Evolutionary conservation across 2,113 vertebrate genomes (phyloP), one percentile per base, ranked within the genome.

Genomic region (Otocyon megalotis): DNA sequence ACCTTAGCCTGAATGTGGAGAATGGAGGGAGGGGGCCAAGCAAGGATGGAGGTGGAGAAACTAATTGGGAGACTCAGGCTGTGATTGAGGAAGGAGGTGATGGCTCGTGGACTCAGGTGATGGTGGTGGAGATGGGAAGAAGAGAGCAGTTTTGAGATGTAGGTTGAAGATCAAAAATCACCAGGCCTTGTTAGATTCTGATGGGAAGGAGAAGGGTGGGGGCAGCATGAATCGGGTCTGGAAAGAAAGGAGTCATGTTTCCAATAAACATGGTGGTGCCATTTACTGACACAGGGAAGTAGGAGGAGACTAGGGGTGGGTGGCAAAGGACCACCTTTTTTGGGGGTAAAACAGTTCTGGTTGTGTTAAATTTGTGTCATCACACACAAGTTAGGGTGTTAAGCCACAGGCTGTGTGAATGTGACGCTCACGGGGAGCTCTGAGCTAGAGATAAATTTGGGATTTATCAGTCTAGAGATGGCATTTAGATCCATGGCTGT

Each of bases 141-240:
- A 91, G 65, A 84, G 16, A n/a, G 54, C 30, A 96, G 95, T 77
- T 37, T 10, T 86, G 60, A 71, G 32, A 58, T 53, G 71, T 0
- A 62, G 54, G 26, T 82, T 67, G 60, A 79, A 80, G 65, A 58
- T 48, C 53, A 91, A 93, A 93, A 84, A 19, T 62, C 63, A 67
- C n/a, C 63, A 94, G 67, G 60, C 89, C 28, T 93, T 35, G 12
- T 2, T 96, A 81, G n/a, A 94, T 93, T 93, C 67, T 67, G 58
- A 88, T 20, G 79, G 56, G n/a, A 97, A 69, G 22, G 19, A 16
- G 30, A 35, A 12, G n/a, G n/a, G 11, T 13, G 1, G n/a, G 32
- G n/a, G 1, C 1, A 65, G 19, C 20, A 7, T 43, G 53, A 28
- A 54, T 76, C 83, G 12, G 30, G 20, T 58, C 20, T 1, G 16